Evolutionary conservation across 2,113 vertebrate genomes (phyloP), one percentile per base, ranked within the genome.

Genomic region (Pleuronectes platessa): DNA sequence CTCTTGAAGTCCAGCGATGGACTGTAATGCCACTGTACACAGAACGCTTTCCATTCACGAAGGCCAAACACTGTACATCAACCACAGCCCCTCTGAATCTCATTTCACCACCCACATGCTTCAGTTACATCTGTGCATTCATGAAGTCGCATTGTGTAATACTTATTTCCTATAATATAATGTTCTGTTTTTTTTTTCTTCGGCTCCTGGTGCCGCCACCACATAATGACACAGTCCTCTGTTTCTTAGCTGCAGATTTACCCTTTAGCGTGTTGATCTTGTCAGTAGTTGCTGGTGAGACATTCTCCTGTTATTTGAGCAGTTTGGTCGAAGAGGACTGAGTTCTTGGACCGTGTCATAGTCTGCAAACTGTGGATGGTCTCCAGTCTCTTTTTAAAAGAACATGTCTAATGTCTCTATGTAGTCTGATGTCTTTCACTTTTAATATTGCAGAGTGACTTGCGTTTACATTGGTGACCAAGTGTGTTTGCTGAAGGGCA

Each of bases 211-310:
- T 61, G 15, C 37, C 20, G 24, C 53, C 72, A 45, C 21, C 0
- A 6, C 62, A 45, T 35, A 65, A 58, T 61, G 59, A 74, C 51
- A 24, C 49, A 74, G 62, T 64, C 42, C 35, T 45, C 14, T 2
- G 55, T 61, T 61, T 71, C 62, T 61, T 66, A 69, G 61, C 55
- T 56, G 56, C 70, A 59, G 61, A 64, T 73, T 77, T 31, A 74
- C 42, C 61, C 37, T 45, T 49, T 18, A 79, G 54, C 20, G n/a
- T 74, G 69, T 68, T 79, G 72, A 40, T 73, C 74, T 62, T 72
- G 67, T 81, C 70, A 74, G 37, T 74, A 51, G 59, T 58, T 1
- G 35, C 62, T 66, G 31, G 31, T 31, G 31, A 31, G 31, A 31
- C 31, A 7, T 31, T 31, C 31, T 31, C 31, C 31, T 31, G 54